Conservation (phyloP, 53 echinoderm and acorn worm species). For the Temnopleurus reevesii region DNA sequence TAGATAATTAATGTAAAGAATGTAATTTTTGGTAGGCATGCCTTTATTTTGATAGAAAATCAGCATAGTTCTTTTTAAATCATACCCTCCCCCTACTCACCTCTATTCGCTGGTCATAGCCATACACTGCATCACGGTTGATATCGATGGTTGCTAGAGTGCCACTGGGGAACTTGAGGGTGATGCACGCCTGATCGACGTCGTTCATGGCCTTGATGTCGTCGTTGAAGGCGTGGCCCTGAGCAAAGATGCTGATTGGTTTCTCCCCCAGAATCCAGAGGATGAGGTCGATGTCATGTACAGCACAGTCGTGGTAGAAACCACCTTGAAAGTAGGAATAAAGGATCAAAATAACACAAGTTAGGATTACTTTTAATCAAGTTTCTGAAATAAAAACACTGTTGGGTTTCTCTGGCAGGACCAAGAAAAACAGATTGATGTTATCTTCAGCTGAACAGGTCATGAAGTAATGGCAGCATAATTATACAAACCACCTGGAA, state of each 20-base stretch:
- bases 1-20: no score
- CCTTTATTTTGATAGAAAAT: no score
- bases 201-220: conserved; percentile 70
- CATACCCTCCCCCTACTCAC: conserved; percentile 53
- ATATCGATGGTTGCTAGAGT: conserved; percentile 72
- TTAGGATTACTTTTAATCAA: no score
- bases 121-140: conserved; percentile 76
- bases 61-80: no score
- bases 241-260: conserved; percentile 70
- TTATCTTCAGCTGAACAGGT: no score
- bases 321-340: conserved; percentile 69
- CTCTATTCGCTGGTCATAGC: conserved; percentile 94
- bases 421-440: no score
- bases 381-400: no score
- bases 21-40: no score
- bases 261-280: conserved; percentile 79
- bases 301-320: conserved; percentile 78
- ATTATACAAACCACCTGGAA: no score
- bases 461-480: no score
- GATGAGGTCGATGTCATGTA: conserved; percentile 84
- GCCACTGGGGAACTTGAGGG: conserved; percentile 93
- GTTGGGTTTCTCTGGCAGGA: no score
- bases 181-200: conserved; percentile 78
- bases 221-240: conserved; percentile 78
- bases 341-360: background rate